phyloP scores from a whole-genome alignment of 2,113 vertebrate species.

The Martes martes region DNA sequence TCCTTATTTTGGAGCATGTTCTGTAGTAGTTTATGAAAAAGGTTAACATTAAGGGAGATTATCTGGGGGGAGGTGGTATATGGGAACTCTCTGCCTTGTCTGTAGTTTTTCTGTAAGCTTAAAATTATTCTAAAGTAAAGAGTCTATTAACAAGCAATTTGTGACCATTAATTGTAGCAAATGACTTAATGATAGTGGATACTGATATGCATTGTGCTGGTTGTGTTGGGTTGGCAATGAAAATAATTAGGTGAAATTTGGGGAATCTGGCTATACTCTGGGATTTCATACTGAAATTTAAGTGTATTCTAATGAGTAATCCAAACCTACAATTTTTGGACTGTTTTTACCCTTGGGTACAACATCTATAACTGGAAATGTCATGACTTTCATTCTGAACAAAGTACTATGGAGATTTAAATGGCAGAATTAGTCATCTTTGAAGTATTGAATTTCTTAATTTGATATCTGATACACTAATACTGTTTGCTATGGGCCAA shows the following conservation, averaged over 20 bases:
- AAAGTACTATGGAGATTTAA: neutral
- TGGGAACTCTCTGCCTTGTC: neutral
- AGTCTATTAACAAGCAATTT: neutral
- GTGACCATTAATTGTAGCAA: neutral
- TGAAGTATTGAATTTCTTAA: neutral
- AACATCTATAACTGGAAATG: neutral
- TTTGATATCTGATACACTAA: neutral
- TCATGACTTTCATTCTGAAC: constrained; percentile 27
- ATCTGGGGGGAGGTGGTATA: neutral
- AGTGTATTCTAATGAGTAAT: neutral
- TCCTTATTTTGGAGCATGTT: neutral
- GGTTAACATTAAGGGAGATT: neutral
- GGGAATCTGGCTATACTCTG: neutral
- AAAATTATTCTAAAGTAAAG: neutral
- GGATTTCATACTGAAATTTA: constrained; percentile 12
- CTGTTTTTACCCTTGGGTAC: neutral
- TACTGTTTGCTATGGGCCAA: neutral
- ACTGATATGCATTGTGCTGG: neutral
- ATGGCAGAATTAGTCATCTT: neutral
- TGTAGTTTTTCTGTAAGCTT: neutral
- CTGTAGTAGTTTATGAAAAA: neutral
- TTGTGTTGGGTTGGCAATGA: neutral
- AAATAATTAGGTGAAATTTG: neutral
- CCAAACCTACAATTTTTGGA: neutral
- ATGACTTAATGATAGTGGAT: neutral